These are phyloP conservation scores for Gadus macrocephalus DNA, from an alignment of 2,113 vertebrate species.

Conservation along the genomic window DNA sequence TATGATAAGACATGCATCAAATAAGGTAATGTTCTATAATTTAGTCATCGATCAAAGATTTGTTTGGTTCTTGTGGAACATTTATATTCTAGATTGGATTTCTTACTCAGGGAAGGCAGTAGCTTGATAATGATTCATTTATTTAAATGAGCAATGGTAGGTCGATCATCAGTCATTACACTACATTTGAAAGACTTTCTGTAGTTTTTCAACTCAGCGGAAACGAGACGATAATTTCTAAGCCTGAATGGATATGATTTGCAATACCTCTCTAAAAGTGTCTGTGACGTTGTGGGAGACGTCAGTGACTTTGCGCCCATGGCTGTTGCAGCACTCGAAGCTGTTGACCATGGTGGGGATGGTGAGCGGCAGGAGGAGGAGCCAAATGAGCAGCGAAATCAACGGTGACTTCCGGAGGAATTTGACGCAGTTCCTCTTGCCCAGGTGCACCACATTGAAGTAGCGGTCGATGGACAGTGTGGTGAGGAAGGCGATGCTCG, in stretches of 20 bases:
- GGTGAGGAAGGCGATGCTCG: slow-evolving; percentile 74
- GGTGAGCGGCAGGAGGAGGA: slow-evolving; percentile 60
- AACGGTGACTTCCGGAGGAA: slow-evolving; percentile 56
- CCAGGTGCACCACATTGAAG: slow-evolving; percentile 73
- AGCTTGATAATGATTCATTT: not conserved
- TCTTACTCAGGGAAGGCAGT: not conserved
- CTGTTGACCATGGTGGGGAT: slow-evolving; percentile 67
- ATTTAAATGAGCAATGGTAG: not conserved
- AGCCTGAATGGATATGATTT: not conserved
- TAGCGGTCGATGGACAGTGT: slow-evolving; percentile 75
- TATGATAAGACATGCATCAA: not conserved
- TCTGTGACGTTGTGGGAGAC: not conserved
- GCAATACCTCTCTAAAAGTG: not conserved
- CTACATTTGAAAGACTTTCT: too few species aligned
- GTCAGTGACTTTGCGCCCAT: slow-evolving; percentile 10
- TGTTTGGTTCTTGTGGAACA: not conserved
- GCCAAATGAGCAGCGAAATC: slow-evolving; percentile 67
- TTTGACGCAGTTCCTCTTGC: slow-evolving; percentile 55
- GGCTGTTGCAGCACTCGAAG: slow-evolving; percentile 61
- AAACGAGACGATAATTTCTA: too few species aligned
- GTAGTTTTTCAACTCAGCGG: too few species aligned
- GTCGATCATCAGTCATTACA: not conserved
- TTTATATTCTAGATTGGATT: not conserved
- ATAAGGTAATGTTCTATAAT: not conserved
- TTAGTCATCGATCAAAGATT: not conserved